Evolutionary conservation across 1,140 invertebrate genomes (phyloP), one percentile per base, ranked within the genome.

Genomic region (Lepidurus apus): DNA sequence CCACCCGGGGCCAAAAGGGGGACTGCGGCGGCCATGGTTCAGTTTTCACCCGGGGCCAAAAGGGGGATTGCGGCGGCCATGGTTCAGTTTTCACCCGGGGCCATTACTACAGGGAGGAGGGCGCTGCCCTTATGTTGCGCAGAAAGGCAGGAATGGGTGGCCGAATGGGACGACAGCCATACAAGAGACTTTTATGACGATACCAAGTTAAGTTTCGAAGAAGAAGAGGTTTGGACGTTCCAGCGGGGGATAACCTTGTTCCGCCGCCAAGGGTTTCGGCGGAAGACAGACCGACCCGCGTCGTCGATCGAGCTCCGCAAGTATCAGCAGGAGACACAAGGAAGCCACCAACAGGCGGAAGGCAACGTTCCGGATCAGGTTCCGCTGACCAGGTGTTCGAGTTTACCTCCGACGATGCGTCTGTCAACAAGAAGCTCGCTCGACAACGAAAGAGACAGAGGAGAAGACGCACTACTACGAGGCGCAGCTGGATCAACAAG

Each of bases 171-270:
- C 53, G 53, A 65, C 21, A n/a, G 53, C 21, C 53, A 65, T 7
- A 21, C 21, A 21, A 65, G 17, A 65, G 53, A 65, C 53, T 65
- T 65, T 65, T 65, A 65, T 65, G 53, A 65, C 53, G 53, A 65
- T 21, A n/a, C 53, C 6, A 65, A 65, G 17, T 65, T 17, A 21
- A 5, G 8, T 17, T n/a, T 13, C 21, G 13, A 17, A 65, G 17
- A 11, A 7, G 53, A 65, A 21, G 8, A 13, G 8, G 17, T 17
- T 17, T 65, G 53, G 8, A 21, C 13, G 9, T 65, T 65, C 21
- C 53, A 65, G 21, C 8, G 53, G 53, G 53, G 8, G 17, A 21
- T 21, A 21, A 65, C 53, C 17, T 17, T 65, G 6, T 65, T 65
- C 53, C 53, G 53, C 53, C 53, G 53, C 13, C 53, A 65, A 21